Base-by-base conservation (phyloP, 2,797 vertebrate species). In the Macroramphosus scolopax region DNA sequence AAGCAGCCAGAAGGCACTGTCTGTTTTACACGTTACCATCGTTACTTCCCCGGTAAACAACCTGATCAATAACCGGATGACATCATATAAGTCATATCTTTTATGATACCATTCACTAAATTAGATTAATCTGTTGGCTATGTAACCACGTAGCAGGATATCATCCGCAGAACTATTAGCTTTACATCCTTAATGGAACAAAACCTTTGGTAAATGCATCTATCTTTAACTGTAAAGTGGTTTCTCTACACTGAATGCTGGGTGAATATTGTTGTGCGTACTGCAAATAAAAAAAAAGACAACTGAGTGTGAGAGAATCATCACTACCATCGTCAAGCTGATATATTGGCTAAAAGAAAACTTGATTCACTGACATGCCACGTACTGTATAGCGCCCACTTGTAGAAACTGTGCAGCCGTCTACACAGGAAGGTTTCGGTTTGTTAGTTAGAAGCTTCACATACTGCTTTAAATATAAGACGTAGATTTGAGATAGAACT, bases 1-100 rank as follows among this genome's bases (percentile, higher is more conserved):
- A 8, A n/a, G 32, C 51, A 51, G 13, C 9, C 25, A 35, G 30
- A 40, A 31, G 32, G 16, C 32, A 44, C 36, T 14, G 16, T 22
- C 24, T 30, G 17, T 32, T 33, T 29, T 8, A 36, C 22, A 11
- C 11, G 1, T 13, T 11, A 16, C 8, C 43, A 7, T 29, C 10
- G 12, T 13, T 28, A 25, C 1, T 34, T 46, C 17, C 25, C 28
- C 5, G 37, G 8, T 14, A 12, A 26, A 10, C 2, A 13, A 35
- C 9, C 20, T 17, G 16, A 30, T 34, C 24, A 20, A 26, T 35
- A 17, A 43, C 33, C 32, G 37, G 17, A 36, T 38, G 25, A 9
- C 15, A 40, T 35, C n/a, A 24, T 6, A 22, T 22, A 22, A 22
- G 20, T n/a, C n/a, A n/a, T n/a, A n/a, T n/a, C 20, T 22, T 6